A percentile compares a stretch with the other conserved stretches of the same genome.
Conservation (phyloP, 2,888 invertebrate species). For the Ophion ellenae region DNA sequence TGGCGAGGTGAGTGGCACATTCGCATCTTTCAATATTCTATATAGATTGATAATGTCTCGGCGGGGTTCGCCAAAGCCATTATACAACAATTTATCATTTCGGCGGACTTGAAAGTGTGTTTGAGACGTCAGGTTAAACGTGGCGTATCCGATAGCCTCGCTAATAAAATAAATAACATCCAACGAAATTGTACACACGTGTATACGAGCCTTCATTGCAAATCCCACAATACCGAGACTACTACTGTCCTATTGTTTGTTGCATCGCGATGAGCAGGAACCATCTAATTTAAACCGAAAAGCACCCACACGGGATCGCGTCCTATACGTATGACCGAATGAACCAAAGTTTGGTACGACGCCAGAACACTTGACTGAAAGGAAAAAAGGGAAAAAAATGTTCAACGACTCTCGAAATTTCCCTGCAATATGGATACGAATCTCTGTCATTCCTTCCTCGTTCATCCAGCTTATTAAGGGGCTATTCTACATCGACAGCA, state of each 20-base stretch:
- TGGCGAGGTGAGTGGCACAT: conserved; percentile 66
- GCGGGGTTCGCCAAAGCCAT: conserved; percentile 49
- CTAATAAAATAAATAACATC: conserved; percentile 57
- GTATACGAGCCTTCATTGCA: background rate
- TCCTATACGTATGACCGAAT: background rate
- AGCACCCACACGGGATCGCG: conserved; percentile 28
- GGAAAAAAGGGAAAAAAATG: conserved; percentile 28
- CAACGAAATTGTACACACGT: conserved; percentile 9
- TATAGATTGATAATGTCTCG: conserved; percentile 38
- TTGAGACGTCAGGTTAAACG: conserved; percentile 38
- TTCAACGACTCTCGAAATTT: conserved; percentile 22
- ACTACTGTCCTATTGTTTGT: conserved; percentile 33
- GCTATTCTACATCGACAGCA: no score
- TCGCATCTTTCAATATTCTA: background rate
- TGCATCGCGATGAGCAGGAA: conserved; percentile 55
- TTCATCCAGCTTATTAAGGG: background rate
- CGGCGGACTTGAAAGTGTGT: background rate
- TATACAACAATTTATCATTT: conserved; percentile 61
- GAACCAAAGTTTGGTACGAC: conserved; percentile 54
- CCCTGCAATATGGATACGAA: conserved; percentile 28
- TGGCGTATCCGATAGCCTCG: conserved; percentile 48
- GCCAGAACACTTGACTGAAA: conserved; percentile 59
- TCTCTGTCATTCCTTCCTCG: background rate
- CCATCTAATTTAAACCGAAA: conserved; percentile 63
- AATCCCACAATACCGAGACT: background rate